Evolutionary conservation across 2,888 invertebrate genomes (phyloP), one percentile per base, ranked within the genome.

Genomic region (Hirtodrosophila cameraria): DNA sequence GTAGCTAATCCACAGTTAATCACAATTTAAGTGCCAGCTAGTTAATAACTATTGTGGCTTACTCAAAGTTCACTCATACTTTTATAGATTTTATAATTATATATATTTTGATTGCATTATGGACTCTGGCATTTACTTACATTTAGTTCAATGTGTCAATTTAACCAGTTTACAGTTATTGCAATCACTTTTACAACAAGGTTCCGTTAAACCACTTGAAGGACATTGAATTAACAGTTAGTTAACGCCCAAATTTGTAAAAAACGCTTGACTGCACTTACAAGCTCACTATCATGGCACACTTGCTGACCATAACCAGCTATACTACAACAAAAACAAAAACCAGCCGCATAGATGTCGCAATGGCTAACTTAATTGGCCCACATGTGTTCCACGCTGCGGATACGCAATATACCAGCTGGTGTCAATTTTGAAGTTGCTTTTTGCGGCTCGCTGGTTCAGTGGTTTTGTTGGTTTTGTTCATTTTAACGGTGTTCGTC

Each of bases 211-310:
- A 16, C 41, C 1, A 20, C 20, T 13, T 58, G 52, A 59, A 46
- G 69, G 62, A 71, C 48, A 52, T 2, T 11, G 3, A 1, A 9
- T 35, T 30, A 5, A 11, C 15, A 36, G 18, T 25, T 33, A 27
- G 48, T 16, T 23, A 11, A 23, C 49, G 36, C 45, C 52, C 41
- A 61, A 50, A 28, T 50, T 36, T 28, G 13, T 11, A 12, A 43
- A 53, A 55, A 38, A 49, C 42, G 49, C 75, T 78, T 62, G 74
- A 75, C 59, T 82, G 68, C 65, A 52, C 35, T 62, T 63, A 79
- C 87, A 87, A 87, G 86, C 87, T 87, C 87, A 87, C 86, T 85
- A 87, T 85, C 87, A 87, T 81, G 86, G 86, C 77, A 76, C 76
- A 49, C 25, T 13, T 11, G 45, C 28, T 36, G 48, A 27, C 58